Evolutionary conservation across 2,797 vertebrate species (phyloP).

Genomic region (Gambusia yucatana): DNA sequence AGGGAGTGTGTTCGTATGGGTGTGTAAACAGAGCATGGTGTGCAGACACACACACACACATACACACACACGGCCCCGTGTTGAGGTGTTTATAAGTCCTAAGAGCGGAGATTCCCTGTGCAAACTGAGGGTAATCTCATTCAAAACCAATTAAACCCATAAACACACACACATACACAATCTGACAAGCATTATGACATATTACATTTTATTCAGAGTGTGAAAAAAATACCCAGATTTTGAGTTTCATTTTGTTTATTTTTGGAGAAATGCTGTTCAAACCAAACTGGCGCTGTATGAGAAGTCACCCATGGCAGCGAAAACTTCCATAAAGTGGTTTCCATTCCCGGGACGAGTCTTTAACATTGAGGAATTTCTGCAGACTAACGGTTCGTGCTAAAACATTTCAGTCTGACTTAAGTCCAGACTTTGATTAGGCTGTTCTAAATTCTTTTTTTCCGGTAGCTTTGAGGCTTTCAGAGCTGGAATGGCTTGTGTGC

Average conservation of each 20-base stretch:
- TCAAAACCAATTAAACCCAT: conserved; percentile 42
- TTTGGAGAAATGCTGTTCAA: neutral
- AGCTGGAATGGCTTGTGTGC: neutral
- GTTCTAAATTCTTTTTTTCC: neutral
- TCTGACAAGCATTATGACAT: neutral
- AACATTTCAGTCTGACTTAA: neutral
- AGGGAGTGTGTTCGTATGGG: conserved; percentile 54
- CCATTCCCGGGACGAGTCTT: neutral
- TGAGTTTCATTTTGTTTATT: neutral
- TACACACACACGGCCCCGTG: conserved; percentile 6
- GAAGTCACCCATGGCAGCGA: neutral
- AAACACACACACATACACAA: neutral
- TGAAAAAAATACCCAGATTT: neutral
- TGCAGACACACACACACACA: conserved; percentile 24
- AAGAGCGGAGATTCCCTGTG: conserved; percentile 51
- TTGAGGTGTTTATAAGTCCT: conserved; percentile 62
- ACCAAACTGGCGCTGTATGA: neutral
- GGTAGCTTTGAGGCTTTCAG: neutral
- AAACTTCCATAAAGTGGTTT: neutral
- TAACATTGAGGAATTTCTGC: neutral
- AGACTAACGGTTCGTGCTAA: neutral
- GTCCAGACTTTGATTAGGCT: neutral
- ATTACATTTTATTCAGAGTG: neutral
- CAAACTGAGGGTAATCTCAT: conserved; percentile 41
- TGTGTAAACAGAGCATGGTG: conserved; percentile 52